Conservation (phyloP, 2,113 vertebrate species). For the Columbina picui region DNA sequence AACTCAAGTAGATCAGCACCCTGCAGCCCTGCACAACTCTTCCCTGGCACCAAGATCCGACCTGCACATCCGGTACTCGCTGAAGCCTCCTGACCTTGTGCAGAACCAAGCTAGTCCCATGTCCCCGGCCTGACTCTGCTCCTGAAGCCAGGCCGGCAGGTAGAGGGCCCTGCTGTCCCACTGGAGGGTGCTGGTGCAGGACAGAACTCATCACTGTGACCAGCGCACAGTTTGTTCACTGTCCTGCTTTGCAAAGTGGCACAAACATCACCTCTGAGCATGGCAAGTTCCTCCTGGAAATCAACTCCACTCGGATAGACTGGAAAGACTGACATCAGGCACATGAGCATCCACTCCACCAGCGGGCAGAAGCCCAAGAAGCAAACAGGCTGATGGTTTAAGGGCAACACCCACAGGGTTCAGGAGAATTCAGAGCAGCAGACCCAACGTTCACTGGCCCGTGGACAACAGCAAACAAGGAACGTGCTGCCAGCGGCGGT, state of each 20-base stretch:
- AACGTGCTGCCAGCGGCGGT: not conserved
- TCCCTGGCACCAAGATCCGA: too few species aligned
- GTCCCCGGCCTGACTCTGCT: accelerated
- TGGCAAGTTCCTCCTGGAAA: not conserved
- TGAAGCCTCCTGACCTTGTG: too few species aligned
- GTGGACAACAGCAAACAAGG: not conserved
- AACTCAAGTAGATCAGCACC: too few species aligned
- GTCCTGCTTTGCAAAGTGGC: not conserved
- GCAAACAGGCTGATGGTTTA: not conserved
- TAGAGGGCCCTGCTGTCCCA: too few species aligned
- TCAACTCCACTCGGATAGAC: not conserved
- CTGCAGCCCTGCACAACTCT: not conserved
- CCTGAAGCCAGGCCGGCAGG: not conserved
- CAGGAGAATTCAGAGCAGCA: not conserved
- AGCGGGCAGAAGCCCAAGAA: not conserved
- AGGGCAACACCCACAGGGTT: accelerated
- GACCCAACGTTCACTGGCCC: accelerated
- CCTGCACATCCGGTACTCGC: not conserved
- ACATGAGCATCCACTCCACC: accelerated
- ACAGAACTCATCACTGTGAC: not conserved
- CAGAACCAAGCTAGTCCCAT: too few species aligned
- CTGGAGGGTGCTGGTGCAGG: too few species aligned
- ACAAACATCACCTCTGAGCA: not conserved
- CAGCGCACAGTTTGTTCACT: not conserved
- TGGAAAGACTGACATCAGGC: not conserved